phyloP scores from a whole-genome alignment of 2,113 vertebrate genomes.

The Syrmaticus mikado region DNA sequence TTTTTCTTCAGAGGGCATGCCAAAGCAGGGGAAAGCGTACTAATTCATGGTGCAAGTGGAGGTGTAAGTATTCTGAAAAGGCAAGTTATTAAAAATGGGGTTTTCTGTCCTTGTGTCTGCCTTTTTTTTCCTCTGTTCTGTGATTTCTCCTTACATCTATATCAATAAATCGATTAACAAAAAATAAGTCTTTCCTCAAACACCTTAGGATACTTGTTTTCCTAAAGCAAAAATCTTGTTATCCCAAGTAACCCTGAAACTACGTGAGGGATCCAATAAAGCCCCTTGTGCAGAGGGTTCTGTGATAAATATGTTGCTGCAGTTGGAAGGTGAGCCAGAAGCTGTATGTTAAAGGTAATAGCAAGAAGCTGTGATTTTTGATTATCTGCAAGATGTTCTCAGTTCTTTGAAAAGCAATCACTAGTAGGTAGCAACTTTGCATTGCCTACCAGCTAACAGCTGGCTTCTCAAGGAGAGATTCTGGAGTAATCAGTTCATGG shows the following conservation, averaged over 20 bases:
- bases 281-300: neutral
- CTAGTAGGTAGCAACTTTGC: neutral
- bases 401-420: neutral
- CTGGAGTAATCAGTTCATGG: neutral
- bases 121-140: neutral
- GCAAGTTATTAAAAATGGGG: neutral
- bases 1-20: conserved; percentile 77
- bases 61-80: conserved; percentile 82
- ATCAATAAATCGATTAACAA: neutral
- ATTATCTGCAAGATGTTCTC: neutral
- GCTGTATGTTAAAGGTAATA: neutral
- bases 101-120: neutral
- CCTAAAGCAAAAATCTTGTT: neutral
- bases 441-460: neutral
- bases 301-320: neutral
- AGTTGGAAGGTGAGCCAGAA: neutral
- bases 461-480: neutral
- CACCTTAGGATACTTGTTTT: neutral
- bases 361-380: neutral
- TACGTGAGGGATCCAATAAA: neutral
- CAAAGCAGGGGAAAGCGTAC: conserved; percentile 86
- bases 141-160: neutral
- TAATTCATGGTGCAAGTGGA: conserved; percentile 94
- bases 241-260: neutral
- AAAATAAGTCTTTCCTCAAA: neutral